Base-by-base conservation (phyloP, 2,888 invertebrate species). In the Pteria penguin region DNA sequence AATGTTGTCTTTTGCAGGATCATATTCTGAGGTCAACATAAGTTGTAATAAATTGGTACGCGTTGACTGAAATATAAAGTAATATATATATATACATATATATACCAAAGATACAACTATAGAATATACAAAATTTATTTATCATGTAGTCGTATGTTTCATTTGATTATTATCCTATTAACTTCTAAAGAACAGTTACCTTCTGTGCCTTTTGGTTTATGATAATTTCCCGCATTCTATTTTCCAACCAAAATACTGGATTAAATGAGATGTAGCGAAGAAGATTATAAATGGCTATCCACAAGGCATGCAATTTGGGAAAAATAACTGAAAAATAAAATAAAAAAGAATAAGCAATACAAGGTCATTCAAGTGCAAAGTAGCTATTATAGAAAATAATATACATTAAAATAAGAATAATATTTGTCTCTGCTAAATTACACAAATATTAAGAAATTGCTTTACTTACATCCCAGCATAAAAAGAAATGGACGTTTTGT, bases 191-290 rank as follows among this genome's bases (percentile, higher is more conserved):
- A 31, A 58, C 26, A 32, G 81, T 78, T 78, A 87, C 87, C 81
- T 78, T 75, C 18, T 62, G 68, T 1, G 71, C 32, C 57, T 84
- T 85, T 70, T 89, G 78, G 36, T 79, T 75, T 45, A 82, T 73
- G 18, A 90, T 82, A 22, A 88, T 81, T 8, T 68, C 68, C 11
- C 78, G 75, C 67, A 90, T 75, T 33, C 78, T 78, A 24, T 86
- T 80, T 57, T 90, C 87, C 67, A 90, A 67, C 89, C 89, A 90
- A 29, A 85, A 85, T 2, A 88, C 87, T 0, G 90, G 89, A 63
- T 89, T 87, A 55, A 85, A 86, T 27, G 84, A 78, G 4, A 89
- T 63, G 68, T 85, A 72, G n/a, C 85, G 85, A 29, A 87, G 75
- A 24, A 84, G 79, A 61, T 86, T 85, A 77, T 87, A 87, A 26